Conservation (phyloP, 2,113 vertebrate species). For the Diphyllodes magnificus region DNA sequence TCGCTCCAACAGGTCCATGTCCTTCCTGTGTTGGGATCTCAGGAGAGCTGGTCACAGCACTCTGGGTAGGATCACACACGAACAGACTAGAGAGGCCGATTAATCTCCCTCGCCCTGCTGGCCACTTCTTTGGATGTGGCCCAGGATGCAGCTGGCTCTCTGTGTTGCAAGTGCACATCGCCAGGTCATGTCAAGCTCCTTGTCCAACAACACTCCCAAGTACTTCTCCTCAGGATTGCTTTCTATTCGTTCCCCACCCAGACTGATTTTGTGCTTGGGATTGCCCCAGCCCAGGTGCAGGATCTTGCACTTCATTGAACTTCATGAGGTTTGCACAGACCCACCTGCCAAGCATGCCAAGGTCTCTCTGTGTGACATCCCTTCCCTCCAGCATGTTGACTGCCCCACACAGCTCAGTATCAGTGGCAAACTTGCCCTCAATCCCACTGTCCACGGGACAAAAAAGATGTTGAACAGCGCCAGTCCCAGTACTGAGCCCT, state of each 20-base stretch:
- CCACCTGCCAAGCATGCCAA: neutral
- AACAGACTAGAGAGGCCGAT: neutral
- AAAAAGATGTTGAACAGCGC: neutral
- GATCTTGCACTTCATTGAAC: neutral
- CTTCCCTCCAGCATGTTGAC: neutral
- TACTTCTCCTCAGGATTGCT: neutral
- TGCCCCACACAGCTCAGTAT: no score
- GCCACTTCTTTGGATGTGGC: neutral
- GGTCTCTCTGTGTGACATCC: neutral
- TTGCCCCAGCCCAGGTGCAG: neutral
- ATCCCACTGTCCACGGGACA: neutral
- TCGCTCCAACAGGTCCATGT: accelerated
- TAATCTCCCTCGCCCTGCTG: accelerated
- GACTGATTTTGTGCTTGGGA: neutral
- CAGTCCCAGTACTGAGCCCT: neutral
- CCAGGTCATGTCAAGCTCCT: neutral
- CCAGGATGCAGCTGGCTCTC: neutral
- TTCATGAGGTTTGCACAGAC: neutral
- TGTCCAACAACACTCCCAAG: neutral
- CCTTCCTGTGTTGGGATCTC: neutral
- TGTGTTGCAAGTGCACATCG: accelerated
- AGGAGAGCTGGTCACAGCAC: neutral
- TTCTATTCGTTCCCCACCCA: neutral
- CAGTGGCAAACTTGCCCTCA: accelerated
- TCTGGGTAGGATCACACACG: accelerated